Evolutionary conservation across 2,113 vertebrate genomes (phyloP).

Genomic region (Ophthalmolycus amberensis): DNA sequence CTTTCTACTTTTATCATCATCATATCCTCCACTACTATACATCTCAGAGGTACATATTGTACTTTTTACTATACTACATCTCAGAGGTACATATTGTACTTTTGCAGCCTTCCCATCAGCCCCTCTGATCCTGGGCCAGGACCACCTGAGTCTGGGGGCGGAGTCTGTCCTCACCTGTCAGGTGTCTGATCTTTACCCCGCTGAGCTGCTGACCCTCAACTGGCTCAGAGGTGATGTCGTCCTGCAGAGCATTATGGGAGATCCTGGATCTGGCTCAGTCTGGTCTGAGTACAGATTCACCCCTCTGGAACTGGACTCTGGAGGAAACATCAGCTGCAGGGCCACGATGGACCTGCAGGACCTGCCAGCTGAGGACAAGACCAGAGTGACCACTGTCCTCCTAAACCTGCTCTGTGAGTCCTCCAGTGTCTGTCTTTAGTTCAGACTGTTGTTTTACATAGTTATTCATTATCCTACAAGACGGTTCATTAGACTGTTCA

Average conservation of each 20-base stretch:
- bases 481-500: too few relatives aligned
- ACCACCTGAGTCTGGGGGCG: conserved; percentile 51
- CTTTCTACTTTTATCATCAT: neutral
- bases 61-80: too few relatives aligned
- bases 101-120: conserved; percentile 73
- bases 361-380: conserved; percentile 43
- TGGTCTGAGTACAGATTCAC: conserved; percentile 46
- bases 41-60: too few relatives aligned
- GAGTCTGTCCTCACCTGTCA: conserved; percentile 65
- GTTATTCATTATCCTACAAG: too few relatives aligned
- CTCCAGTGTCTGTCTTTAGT: too few relatives aligned
- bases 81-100: too few relatives aligned
- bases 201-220: conserved; percentile 53
- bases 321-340: conserved; percentile 69
- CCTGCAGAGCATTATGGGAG: conserved; percentile 18
- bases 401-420: conserved; percentile 56
- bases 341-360: conserved; percentile 53
- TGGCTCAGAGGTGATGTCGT: conserved; percentile 63
- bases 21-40: neutral
- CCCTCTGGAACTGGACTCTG: conserved; percentile 38
- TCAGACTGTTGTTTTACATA: too few relatives aligned
- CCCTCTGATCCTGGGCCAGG: conserved; percentile 70
- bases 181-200: conserved; percentile 61
- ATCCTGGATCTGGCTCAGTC: neutral
- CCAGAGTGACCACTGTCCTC: conserved; percentile 52